A percentile compares a stretch with the other conserved stretches of the same genome.
Conservation (phyloP, 2,113 vertebrate genomes). For the Centrocercus urophasianus region DNA sequence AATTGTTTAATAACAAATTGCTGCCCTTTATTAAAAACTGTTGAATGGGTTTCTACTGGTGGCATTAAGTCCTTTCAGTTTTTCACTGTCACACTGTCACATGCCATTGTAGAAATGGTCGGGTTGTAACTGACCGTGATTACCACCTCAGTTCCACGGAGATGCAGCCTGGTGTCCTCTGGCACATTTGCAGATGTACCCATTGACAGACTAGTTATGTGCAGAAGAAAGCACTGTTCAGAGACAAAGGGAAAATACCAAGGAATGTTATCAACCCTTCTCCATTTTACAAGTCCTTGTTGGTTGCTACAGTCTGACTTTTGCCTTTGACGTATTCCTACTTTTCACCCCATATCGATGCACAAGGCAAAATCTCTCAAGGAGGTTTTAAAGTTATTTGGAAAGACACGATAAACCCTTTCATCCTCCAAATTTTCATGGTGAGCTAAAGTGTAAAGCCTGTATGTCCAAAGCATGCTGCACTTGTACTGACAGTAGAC, state of each 20-base stretch:
- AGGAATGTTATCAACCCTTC: background rate
- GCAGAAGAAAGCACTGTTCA: constrained; percentile 12
- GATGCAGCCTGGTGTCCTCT: background rate
- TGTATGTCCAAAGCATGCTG: constrained; percentile 52
- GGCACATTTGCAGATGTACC: background rate
- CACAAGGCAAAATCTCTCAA: constrained; percentile 1
- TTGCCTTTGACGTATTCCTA: background rate
- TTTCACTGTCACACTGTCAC: background rate
- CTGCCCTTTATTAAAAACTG: constrained; percentile 31
- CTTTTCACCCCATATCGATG: background rate
- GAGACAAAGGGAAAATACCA: background rate
- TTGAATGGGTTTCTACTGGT: constrained; percentile 35
- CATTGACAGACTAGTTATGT: background rate
- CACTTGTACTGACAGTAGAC: constrained; percentile 3
- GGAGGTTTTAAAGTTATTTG: background rate
- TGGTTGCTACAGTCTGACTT: background rate
- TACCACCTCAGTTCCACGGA: background rate
- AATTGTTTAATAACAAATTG: background rate
- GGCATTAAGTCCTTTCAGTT: constrained; percentile 40
- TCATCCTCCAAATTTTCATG: background rate
- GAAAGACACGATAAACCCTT: background rate
- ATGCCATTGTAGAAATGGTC: background rate
- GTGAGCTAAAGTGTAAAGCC: constrained; percentile 1
- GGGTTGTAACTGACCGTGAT: background rate
- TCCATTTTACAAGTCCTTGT: background rate